Evolutionary conservation across 2,888 invertebrate genomes (phyloP).

Genomic region (Drosophila kanekoi): DNA sequence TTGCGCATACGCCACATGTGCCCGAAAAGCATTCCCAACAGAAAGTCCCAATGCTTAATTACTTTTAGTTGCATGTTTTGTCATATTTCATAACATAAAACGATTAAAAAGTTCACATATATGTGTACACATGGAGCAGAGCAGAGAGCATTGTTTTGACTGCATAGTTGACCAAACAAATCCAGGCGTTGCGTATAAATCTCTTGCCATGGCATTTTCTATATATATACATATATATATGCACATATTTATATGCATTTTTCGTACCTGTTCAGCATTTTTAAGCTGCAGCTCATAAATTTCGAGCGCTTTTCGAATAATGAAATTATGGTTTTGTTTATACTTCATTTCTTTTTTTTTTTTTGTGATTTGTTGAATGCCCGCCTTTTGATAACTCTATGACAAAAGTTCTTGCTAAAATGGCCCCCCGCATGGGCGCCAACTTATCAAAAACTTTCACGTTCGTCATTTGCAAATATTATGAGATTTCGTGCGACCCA

Average conservation of each 20-base stretch:
- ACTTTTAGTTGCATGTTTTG: slow-evolving; percentile 60
- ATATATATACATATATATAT: background rate
- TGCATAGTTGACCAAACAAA: slow-evolving; percentile 38
- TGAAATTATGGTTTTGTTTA: slow-evolving; percentile 64
- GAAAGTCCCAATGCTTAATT: slow-evolving; percentile 57
- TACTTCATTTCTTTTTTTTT: slow-evolving; percentile 11
- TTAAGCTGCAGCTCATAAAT: slow-evolving; percentile 49
- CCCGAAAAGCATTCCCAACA: slow-evolving; percentile 21
- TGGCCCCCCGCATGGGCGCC: background rate
- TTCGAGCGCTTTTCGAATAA: slow-evolving; percentile 65
- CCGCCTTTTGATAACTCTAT: slow-evolving; percentile 50
- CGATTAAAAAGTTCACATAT: slow-evolving; percentile 38
- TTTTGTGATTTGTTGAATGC: slow-evolving; percentile 9
- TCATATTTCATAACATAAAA: slow-evolving; percentile 57
- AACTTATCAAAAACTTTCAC: slow-evolving; percentile 78
- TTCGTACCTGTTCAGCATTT: slow-evolving; percentile 50
- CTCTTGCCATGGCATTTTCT: slow-evolving; percentile 22
- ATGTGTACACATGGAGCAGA: slow-evolving; percentile 14
- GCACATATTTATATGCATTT: slow-evolving; percentile 21
- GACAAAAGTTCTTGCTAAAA: slow-evolving; percentile 38
- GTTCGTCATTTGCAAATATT: slow-evolving; percentile 81
- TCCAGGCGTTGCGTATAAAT: slow-evolving; percentile 53
- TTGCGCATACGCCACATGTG: slow-evolving; percentile 36
- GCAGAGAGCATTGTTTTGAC: slow-evolving; percentile 46
- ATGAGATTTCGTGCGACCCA: slow-evolving; percentile 67